Evolutionary conservation across 2,888 invertebrate species (phyloP).

Genomic region (Hemistola chrysoprasaria): DNA sequence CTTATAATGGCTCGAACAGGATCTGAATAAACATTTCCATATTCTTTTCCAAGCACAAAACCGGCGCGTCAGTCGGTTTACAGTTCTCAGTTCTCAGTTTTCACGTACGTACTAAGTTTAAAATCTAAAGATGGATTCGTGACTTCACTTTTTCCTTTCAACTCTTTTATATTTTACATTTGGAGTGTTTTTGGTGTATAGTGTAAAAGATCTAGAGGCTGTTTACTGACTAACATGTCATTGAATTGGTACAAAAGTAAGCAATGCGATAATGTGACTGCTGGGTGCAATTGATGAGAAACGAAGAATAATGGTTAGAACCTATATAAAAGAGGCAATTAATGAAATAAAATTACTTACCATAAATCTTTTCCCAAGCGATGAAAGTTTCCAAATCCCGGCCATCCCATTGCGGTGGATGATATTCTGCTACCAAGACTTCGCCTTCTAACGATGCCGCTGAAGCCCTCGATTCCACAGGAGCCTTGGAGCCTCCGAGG

Average conservation of each 20-base stretch:
- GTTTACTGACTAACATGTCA: too few species aligned
- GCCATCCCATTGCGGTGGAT: conserved; percentile 79
- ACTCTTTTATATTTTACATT: conserved; percentile 25
- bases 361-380: conserved; percentile 76
- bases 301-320: too few species aligned
- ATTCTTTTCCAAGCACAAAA: conserved; percentile 15
- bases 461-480: conserved; percentile 82
- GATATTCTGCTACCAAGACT: conserved; percentile 83
- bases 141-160: conserved; percentile 24
- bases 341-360: conserved; percentile 49
- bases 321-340: too few species aligned
- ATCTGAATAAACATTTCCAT: conserved; percentile 24
- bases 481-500: conserved; percentile 84
- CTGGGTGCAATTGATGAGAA: too few species aligned
- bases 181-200: too few species aligned
- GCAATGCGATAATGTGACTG: too few species aligned
- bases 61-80: conserved; percentile 8
- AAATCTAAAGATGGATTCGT: conserved; percentile 25
- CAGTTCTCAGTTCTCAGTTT: too few species aligned
- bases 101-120: too few species aligned
- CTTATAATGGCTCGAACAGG: conserved; percentile 24
- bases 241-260: too few species aligned
- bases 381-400: conserved; percentile 74
- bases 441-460: conserved; percentile 83
- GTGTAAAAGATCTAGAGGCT: too few species aligned